These are phyloP conservation scores for Bradypus variegatus DNA, from an alignment of 2,797 vertebrate species.

Conservation along the genomic window DNA sequence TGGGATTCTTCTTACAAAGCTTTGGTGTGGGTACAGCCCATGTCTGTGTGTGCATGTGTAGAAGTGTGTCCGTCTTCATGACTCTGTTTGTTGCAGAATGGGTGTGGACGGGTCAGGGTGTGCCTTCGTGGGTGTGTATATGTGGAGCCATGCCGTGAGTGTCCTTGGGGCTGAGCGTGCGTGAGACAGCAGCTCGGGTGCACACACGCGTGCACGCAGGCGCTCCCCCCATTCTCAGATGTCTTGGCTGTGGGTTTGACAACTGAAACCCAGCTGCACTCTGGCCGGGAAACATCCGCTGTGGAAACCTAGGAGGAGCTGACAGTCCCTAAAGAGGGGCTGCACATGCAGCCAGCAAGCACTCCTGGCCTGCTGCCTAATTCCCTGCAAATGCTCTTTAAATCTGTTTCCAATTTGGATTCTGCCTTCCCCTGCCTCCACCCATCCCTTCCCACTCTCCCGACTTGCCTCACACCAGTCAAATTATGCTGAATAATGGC, in stretches of 20 bases:
- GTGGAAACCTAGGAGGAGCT: conserved; percentile 76
- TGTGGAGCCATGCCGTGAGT: not conserved
- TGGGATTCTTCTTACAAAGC: not conserved
- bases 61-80: not conserved
- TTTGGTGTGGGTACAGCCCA: not conserved
- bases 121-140: not conserved
- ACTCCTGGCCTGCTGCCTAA: conserved; percentile 71
- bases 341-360: conserved; percentile 70
- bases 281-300: conserved; percentile 91
- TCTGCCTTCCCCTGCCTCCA: conserved; percentile 43
- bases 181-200: not conserved
- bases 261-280: conserved; percentile 86
- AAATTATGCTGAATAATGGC: conserved; percentile 66
- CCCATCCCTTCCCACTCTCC: conserved; percentile 16
- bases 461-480: conserved; percentile 47
- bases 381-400: conserved; percentile 71
- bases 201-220: not conserved
- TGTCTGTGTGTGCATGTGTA: not conserved
- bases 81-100: not conserved
- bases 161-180: not conserved
- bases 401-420: conserved; percentile 76
- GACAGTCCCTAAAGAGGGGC: conserved; percentile 73
- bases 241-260: conserved; percentile 80
- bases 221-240: conserved; percentile 71
- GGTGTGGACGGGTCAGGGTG: not conserved